A percentile compares a stretch with the other conserved stretches of the same genome.
Evolutionary conservation across 2,113 vertebrate genomes (phyloP).

Genomic region (Himantopus leucocephalus): DNA sequence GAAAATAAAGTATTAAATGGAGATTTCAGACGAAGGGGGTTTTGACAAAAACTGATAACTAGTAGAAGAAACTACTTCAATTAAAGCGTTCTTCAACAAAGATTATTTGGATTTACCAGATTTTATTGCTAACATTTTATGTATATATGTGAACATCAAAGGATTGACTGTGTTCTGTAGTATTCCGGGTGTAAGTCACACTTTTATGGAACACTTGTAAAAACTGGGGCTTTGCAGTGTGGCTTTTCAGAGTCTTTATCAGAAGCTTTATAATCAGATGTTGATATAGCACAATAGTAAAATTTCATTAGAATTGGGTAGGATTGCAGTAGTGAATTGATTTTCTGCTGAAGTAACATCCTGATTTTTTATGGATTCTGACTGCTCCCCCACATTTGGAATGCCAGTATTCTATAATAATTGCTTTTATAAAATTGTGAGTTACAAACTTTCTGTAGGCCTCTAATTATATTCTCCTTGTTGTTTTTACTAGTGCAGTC

Average conservation of each 20-base stretch:
- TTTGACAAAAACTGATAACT: not conserved
- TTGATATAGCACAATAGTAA: not conserved
- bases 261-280: not conserved
- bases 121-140: not conserved
- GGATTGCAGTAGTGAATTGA: not conserved
- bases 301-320: not conserved
- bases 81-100: not conserved
- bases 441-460: not conserved
- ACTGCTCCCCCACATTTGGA: not conserved
- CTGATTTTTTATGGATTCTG: not conserved
- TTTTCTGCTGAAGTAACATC: not conserved
- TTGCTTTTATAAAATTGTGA: not conserved
- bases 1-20: not conserved
- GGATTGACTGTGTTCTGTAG: not conserved
- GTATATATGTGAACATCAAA: not conserved
- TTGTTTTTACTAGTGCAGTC: not conserved
- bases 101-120: not conserved
- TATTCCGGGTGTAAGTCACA: not conserved
- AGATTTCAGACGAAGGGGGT: not conserved
- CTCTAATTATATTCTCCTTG: not conserved
- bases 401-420: not conserved
- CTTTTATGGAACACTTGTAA: not conserved
- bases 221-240: not conserved
- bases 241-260: not conserved
- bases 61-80: not conserved